Base-by-base conservation (phyloP, 37 sponge, comb jelly and placozoan genomes). In the Diacarnus erythraeanus region DNA sequence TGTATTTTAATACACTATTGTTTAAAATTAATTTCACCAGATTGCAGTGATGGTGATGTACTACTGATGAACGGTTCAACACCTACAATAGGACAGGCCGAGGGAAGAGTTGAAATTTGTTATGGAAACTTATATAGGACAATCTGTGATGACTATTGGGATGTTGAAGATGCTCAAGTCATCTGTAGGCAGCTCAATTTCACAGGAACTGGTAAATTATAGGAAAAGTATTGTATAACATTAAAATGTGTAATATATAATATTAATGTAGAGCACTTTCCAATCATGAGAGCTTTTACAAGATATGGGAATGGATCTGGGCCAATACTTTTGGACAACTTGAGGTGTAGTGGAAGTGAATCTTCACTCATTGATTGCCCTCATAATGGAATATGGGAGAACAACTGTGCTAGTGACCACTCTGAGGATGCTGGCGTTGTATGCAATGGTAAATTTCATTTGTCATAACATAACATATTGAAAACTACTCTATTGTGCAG, bases 61-160 rank as follows among this genome's bases (percentile, higher is more conserved):
- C 18, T 57, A 5, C 29, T 81, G 64, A 64, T 38, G 42, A 81
- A 81, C 59, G 81, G 81, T 1, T 38, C 81, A 37, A 34, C 30
- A 8, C 68, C 69, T 15, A 54, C 43, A 23, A 25, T 72, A 3
- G 59, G 37, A 57, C 73, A 58, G 30, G 54, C 33, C 23, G 81
- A 71, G 39, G 81, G 81, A 30, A 71, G 81, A 72, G 81, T 81
- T 39, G 81, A 81, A 64, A 72, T 81, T 6, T 81, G 81, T 38
- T 59, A 54, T 12, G 35, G 40, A 1, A 44, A 64, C 30, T 8
- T 0, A 29, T 81, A 81, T 59, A 26, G 43, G 40, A 57, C 81
- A 26, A 41, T 81, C 20, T 81, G 81, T 59, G 72, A 81, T 59
- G 81, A 81, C 60, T 27, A 33, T 8, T 81, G 81, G 81, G 72